Evolutionary conservation across 2,113 vertebrate species (phyloP).

Genomic region (Noctilio leporinus): DNA sequence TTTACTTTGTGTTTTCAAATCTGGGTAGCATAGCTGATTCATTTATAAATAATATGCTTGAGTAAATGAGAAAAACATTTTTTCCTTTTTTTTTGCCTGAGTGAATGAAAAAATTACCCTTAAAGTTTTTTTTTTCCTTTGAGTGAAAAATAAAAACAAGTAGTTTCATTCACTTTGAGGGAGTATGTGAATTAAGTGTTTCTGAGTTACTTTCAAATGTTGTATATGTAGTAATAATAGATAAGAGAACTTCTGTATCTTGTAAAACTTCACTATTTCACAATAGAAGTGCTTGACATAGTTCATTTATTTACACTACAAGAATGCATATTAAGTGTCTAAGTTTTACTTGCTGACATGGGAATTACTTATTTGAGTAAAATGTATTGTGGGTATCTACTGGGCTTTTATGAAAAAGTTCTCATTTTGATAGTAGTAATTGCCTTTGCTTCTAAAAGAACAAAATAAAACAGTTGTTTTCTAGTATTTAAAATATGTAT

Average conservation of each 20-base stretch:
- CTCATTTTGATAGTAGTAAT: neutral
- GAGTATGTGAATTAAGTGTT: neutral
- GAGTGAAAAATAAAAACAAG: neutral
- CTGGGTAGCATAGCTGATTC: neutral
- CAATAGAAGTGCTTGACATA: neutral
- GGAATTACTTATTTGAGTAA: constrained; percentile 6
- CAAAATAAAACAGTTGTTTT: neutral
- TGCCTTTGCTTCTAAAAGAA: constrained; percentile 15
- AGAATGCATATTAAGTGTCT: neutral
- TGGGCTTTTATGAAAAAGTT: neutral
- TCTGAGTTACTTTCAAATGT: neutral
- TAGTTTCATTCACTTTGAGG: neutral
- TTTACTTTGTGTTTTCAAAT: neutral
- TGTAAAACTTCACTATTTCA: neutral
- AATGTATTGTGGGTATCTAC: neutral
- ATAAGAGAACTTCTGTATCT: neutral
- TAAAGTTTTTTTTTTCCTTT: neutral
- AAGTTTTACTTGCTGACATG: constrained; percentile 29
- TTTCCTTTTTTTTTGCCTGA: neutral
- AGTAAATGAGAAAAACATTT: neutral
- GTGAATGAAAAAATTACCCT: neutral
- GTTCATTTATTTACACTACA: constrained; percentile 34
- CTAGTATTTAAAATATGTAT: constrained; percentile 8
- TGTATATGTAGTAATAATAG: neutral
- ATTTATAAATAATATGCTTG: neutral